These are phyloP conservation scores for Agonopterix subpropinquella DNA, from an alignment of 2,888 invertebrate species.

Conservation along the genomic window DNA sequence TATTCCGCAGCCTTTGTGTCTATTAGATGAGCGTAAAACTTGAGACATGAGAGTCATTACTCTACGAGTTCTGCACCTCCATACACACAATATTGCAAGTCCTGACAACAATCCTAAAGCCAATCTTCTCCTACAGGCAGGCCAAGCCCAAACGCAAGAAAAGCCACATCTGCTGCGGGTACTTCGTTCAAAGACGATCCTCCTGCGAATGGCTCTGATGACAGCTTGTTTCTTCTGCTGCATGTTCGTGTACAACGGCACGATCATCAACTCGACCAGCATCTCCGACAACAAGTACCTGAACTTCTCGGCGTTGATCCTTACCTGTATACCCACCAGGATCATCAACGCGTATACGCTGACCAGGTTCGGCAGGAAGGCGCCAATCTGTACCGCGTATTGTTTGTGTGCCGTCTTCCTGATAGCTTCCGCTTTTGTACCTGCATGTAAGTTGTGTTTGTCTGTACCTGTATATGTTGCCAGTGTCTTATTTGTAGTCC, in stretches of 20 bases:
- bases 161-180: conserved; percentile 31
- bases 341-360: conserved; percentile 70
- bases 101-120: too few species aligned
- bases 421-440: conserved; percentile 71
- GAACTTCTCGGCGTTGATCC: conserved; percentile 81
- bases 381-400: conserved; percentile 59
- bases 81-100: too few species aligned
- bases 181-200: conserved; percentile 47
- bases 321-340: conserved; percentile 80
- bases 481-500: background rate
- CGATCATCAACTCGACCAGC: conserved; percentile 84
- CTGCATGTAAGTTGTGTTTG: conserved; percentile 50
- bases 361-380: conserved; percentile 76
- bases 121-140: conserved; percentile 21
- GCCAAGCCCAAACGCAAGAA: conserved; percentile 15
- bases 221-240: conserved; percentile 81
- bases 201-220: conserved; percentile 50
- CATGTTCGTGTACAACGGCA: conserved; percentile 85
- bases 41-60: too few species aligned
- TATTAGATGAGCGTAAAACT: too few species aligned
- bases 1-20: too few species aligned
- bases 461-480: background rate
- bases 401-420: conserved; percentile 68
- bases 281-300: conserved; percentile 84
- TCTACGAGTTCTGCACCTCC: too few species aligned